Conservation (phyloP, 37 sponge, comb jelly and placozoan genomes). For the Haliclona indistincta region DNA sequence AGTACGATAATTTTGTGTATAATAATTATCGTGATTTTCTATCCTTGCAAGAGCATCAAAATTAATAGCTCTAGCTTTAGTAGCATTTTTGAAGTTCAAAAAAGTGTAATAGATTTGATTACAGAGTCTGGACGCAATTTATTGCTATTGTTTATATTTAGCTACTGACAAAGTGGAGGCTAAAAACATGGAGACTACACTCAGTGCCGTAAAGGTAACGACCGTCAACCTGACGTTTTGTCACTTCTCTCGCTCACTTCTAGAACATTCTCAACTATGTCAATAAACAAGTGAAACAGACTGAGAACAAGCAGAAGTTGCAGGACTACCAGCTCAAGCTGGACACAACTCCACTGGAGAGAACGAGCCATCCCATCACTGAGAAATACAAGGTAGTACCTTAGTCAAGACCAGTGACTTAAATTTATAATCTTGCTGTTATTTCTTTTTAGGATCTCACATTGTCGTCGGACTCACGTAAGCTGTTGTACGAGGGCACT, state of each 20-base stretch:
- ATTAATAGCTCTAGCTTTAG: no score
- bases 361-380: constrained; percentile 49
- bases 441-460: constrained; percentile 41
- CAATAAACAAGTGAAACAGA: constrained; percentile 54
- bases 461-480: constrained; percentile 38
- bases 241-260: not conserved
- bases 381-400: constrained; percentile 51
- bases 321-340: constrained; percentile 67
- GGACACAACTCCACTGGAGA: constrained; percentile 69
- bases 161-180: constrained; percentile 50
- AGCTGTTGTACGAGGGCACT: constrained; percentile 58
- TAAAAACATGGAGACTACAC: constrained; percentile 38
- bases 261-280: constrained; percentile 60
- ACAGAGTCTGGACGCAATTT: not conserved
- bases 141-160: constrained; percentile 1
- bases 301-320: constrained; percentile 30
- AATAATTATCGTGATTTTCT: not conserved
- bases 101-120: not conserved
- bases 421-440: not conserved
- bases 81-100: not conserved
- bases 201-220: constrained; percentile 43
- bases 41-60: no score
- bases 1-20: not conserved
- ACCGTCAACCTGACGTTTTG: not conserved
- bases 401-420: not conserved